Evolutionary conservation across 1,140 invertebrate genomes (phyloP), one percentile per base, ranked within the genome.

Genomic region (Dysdera silvatica): DNA sequence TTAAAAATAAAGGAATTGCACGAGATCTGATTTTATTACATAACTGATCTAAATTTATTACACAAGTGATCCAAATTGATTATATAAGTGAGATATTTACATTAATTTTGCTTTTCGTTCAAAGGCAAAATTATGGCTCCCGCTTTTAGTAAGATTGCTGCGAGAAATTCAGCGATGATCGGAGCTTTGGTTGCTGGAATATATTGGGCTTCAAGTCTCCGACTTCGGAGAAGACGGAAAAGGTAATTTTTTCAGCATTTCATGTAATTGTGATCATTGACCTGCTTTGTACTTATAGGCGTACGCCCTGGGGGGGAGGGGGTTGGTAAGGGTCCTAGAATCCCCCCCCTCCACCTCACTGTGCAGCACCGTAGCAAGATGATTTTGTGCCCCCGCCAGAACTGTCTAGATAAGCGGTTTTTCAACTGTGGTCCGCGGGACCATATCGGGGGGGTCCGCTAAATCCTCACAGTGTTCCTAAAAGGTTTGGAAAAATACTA

Each of bases 121-220:
- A 57, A 47, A 41, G 24, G 8, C 12, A 45, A 16, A 45, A 18
- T 8, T n/a, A 64, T 64, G 62, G 54, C 62, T 32, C 62, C 54
- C 14, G 55, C 58, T 29, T 64, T 64, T 43, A 64, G 62, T 43
- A 64, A 64, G 45, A 53, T 64, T 51, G 55, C 54, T 18, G 48
- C 55, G 10, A 31, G 55, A 12, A 64, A 64, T 58, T 64, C 62
- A 4, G 62, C 47, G 28, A 14, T 58, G 24, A 58, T 64, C n/a
- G 62, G 41, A 33, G 54, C 55, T 43, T 64, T 55, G 16, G 47
- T 64, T 8, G 48, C 47, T 6, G 20, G 52, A 8, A 48, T 58
- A 28, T 64, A 64, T 45, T 64, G 55, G 54, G 41, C 53, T 24
- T 55, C 62, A 16, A 51, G 24, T 7, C 26, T 58, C 24, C 26